Conservation (phyloP, 53 echinoderm and acorn worm genomes). For the Echinometra lucunter region DNA sequence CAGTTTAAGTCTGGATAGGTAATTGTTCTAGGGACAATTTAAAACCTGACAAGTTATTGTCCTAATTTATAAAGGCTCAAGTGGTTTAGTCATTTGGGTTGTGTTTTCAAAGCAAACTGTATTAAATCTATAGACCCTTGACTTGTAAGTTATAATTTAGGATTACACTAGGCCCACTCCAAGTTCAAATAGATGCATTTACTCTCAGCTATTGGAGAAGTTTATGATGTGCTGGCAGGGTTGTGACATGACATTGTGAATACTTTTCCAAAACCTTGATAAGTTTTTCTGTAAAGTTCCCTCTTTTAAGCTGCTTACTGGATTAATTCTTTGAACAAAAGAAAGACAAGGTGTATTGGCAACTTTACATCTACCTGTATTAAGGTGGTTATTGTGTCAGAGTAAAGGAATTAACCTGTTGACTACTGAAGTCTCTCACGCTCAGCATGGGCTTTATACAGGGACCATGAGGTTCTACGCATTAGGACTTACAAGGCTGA, state of each 20-base stretch:
- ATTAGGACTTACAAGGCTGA: too few species aligned
- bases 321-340: neutral
- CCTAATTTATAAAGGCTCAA: constrained; percentile 5
- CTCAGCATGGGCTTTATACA: too few species aligned
- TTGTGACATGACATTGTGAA: too few species aligned
- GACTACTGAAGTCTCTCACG: too few species aligned
- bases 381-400: too few species aligned
- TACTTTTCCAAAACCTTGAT: neutral
- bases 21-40: constrained; percentile 38
- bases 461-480: too few species aligned
- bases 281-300: neutral
- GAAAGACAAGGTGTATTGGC: neutral
- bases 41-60: constrained; percentile 40
- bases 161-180: neutral
- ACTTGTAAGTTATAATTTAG: neutral
- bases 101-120: neutral
- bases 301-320: neutral
- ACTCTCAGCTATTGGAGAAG: neutral
- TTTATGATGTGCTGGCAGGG: neutral
- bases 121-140: neutral
- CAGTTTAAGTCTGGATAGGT: constrained; percentile 16
- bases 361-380: too few species aligned
- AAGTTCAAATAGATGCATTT: constrained; percentile 18
- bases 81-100: constrained; percentile 21
- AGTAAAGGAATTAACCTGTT: too few species aligned